These are phyloP conservation scores for Pyrocoelia pectoralis DNA, from an alignment of 2,888 invertebrate species.

Conservation along the genomic window DNA sequence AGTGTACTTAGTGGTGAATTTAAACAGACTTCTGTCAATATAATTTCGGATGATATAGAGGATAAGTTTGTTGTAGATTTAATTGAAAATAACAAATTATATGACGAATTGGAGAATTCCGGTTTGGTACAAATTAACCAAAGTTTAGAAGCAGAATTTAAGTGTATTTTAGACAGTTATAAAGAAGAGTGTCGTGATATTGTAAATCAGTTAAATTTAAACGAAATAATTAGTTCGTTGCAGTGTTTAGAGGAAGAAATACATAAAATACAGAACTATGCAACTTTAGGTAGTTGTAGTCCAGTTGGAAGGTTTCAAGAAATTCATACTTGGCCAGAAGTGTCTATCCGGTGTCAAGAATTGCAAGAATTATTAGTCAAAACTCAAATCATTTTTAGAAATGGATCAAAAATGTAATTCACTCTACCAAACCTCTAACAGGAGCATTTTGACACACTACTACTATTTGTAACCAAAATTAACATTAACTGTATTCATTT, in stretches of 20 bases:
- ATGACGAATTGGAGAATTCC: conserved; percentile 62
- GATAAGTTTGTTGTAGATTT: conserved; percentile 46
- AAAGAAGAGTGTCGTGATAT: conserved; percentile 60
- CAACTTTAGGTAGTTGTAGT: conserved; percentile 13
- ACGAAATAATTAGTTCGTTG: conserved; percentile 36
- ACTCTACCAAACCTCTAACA: background rate
- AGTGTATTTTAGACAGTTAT: conserved; percentile 71
- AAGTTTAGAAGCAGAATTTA: conserved; percentile 71
- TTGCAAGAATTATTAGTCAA: conserved; percentile 59
- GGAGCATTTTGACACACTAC: background rate
- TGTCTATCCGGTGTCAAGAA: conserved; percentile 66
- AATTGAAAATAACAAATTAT: conserved; percentile 53
- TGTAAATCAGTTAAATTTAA: conserved; percentile 37
- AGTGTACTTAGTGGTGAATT: conserved; percentile 63
- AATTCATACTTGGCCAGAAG: conserved; percentile 61
- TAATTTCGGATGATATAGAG: conserved; percentile 18
- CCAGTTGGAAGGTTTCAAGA: conserved; percentile 38
- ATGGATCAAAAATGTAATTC: conserved; percentile 45
- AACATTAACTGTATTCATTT: too few species aligned
- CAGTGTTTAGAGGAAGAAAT: conserved; percentile 39
- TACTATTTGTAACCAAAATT: too few species aligned
- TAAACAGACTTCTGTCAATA: conserved; percentile 17
- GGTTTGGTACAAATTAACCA: conserved; percentile 59
- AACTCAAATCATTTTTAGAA: conserved; percentile 11
- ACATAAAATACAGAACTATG: conserved; percentile 35